These are phyloP conservation scores for Hemicrepidius hirtus DNA, from an alignment of 2,888 invertebrate genomes.

Conservation along the genomic window DNA sequence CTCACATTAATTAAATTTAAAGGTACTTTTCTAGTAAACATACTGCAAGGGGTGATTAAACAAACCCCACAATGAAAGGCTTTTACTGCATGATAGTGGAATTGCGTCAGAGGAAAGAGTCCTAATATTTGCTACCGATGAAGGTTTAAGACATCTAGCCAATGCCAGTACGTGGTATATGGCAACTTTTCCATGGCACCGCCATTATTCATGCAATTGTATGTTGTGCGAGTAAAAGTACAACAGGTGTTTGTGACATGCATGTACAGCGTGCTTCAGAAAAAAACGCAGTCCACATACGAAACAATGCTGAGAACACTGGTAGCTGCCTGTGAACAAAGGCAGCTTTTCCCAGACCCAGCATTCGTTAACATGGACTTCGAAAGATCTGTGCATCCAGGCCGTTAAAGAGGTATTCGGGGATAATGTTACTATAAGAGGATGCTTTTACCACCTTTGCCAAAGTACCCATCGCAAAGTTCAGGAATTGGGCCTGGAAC, in stretches of 20 bases:
- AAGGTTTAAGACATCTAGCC: no score
- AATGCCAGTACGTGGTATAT: conserved; percentile 18
- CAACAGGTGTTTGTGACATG: conserved; percentile 9
- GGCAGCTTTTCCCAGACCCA: conserved; percentile 19
- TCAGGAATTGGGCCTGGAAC: neutral
- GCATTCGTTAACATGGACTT: conserved; percentile 24
- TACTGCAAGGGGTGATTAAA: no score
- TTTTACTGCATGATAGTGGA: no score
- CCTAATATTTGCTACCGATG: no score
- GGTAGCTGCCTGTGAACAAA: conserved; percentile 1
- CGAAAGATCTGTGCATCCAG: conserved; percentile 17
- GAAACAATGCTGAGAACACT: conserved; percentile 7
- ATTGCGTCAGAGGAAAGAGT: no score
- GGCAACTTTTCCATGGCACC: conserved; percentile 20
- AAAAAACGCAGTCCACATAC: no score
- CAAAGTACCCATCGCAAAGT: conserved; percentile 15
- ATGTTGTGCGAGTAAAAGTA: neutral
- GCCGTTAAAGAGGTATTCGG: conserved; percentile 17
- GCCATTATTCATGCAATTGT: conserved; percentile 16
- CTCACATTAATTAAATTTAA: no score
- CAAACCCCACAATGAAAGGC: no score
- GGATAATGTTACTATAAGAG: conserved; percentile 12
- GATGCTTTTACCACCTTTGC: conserved; percentile 22
- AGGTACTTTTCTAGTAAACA: no score
- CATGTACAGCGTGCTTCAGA: conserved; percentile 5